A percentile compares a stretch with the other conserved stretches of the same genome.
These are phyloP conservation scores for Choloepus didactylus DNA, from an alignment of 2,797 vertebrate species.

Conservation along the genomic window DNA sequence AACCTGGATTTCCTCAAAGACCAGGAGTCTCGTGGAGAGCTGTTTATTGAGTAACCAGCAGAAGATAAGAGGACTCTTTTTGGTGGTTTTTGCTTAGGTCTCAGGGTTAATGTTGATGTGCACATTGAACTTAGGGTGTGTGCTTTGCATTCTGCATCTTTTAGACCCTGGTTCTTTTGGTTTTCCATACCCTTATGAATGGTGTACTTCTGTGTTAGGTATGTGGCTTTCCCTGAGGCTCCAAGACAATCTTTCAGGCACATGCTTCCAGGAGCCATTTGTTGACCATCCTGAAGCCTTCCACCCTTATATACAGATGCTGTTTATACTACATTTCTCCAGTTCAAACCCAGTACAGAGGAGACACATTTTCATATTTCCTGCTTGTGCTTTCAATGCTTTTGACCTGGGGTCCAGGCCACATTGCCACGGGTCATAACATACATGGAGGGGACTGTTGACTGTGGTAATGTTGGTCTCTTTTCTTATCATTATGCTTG, in stretches of 20 bases:
- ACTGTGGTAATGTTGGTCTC: background rate
- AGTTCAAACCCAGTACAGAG: slow-evolving; percentile 10
- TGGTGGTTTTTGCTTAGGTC: slow-evolving; percentile 40
- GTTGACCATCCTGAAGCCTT: background rate
- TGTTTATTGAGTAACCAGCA: background rate
- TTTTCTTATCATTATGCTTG: slow-evolving; percentile 35
- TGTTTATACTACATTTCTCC: slow-evolving; percentile 12
- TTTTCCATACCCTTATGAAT: background rate
- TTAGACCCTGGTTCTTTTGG: background rate
- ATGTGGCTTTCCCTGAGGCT: slow-evolving; percentile 10
- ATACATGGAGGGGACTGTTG: background rate
- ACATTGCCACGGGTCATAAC: background rate
- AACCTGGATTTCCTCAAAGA: slow-evolving; percentile 57
- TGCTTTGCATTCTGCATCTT: background rate
- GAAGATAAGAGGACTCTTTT: slow-evolving; percentile 58
- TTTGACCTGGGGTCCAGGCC: background rate
- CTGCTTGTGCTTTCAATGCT: background rate
- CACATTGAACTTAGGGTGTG: background rate
- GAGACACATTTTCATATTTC: slow-evolving; percentile 36
- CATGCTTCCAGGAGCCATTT: background rate
- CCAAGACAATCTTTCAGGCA: background rate
- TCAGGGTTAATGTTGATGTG: background rate
- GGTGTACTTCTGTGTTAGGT: background rate
- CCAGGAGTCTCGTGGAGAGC: background rate
- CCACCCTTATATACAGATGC: background rate